phyloP scores from a whole-genome alignment of 1,140 invertebrate species.

The Psix sp. region DNA sequence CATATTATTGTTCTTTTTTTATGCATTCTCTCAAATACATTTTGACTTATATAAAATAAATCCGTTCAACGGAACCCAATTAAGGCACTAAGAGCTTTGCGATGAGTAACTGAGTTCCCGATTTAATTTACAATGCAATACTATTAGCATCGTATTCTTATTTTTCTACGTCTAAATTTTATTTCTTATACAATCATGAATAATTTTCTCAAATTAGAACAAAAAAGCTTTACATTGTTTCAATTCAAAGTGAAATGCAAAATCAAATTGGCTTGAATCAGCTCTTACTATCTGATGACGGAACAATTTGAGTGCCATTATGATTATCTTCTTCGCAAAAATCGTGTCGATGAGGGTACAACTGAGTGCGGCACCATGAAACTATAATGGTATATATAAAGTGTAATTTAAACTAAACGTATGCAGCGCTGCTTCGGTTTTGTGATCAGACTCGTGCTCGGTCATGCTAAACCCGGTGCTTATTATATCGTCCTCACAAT shows the following conservation, averaged over 20 bases:
- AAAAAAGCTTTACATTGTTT: too few relatives aligned
- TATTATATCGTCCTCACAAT: constrained; percentile 34
- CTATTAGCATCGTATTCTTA: too few relatives aligned
- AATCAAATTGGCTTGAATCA: constrained; percentile 15
- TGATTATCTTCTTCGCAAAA: constrained; percentile 21
- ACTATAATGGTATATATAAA: constrained; percentile 75
- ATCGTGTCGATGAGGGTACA: constrained; percentile 56
- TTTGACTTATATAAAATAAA: constrained; percentile 26
- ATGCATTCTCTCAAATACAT: constrained; percentile 11
- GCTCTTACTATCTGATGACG: constrained; percentile 1
- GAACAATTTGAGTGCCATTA: constrained; percentile 17
- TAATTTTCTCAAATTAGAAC: too few relatives aligned
- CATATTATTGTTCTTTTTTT: constrained; percentile 32
- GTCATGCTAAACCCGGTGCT: constrained; percentile 32
- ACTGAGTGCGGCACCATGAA: constrained; percentile 67
- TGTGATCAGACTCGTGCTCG: constrained; percentile 63
- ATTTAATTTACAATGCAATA: too few relatives aligned
- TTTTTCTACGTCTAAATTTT: too few relatives aligned
- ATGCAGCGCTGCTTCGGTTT: constrained; percentile 69
- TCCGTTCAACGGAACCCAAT: constrained; percentile 25
- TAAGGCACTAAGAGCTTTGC: constrained; percentile 20
- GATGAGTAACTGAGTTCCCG: too few relatives aligned
- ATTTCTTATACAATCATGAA: too few relatives aligned
- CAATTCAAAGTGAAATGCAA: too few relatives aligned
- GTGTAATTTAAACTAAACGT: constrained; percentile 75